Percentiles rank a stretch among this genome's conserved stretches.
Evolutionary conservation across 2,797 vertebrate genomes (phyloP).

Genomic region (Rhinichthys osculus): DNA sequence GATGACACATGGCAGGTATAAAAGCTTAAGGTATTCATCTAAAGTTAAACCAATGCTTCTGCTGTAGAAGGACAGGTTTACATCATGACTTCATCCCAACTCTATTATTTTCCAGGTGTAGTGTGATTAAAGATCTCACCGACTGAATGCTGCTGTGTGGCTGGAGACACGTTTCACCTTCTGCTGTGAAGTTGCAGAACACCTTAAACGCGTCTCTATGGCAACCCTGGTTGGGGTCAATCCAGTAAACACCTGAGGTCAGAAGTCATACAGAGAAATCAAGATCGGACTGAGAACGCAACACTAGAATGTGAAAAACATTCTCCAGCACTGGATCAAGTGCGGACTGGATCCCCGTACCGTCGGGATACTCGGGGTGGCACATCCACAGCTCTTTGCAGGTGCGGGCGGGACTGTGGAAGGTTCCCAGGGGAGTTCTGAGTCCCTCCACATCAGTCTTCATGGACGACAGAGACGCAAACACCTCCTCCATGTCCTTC

Average conservation of each 20-base stretch:
- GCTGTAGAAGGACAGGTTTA: neutral
- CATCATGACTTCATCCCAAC: neutral
- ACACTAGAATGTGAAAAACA: neutral
- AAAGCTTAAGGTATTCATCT: neutral
- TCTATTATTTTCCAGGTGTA: neutral
- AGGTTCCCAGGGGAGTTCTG: constrained; percentile 90
- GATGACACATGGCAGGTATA: neutral
- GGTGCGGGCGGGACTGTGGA: constrained; percentile 91
- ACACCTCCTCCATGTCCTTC: constrained; percentile 94
- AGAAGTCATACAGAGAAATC: neutral
- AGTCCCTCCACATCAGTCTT: constrained; percentile 95
- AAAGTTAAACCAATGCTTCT: neutral
- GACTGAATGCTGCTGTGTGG: constrained; percentile 92
- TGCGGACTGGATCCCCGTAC: constrained; percentile 67
- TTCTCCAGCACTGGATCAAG: neutral
- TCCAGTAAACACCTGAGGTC: constrained; percentile 95
- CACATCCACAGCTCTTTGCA: constrained; percentile 97
- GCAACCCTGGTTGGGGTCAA: constrained; percentile 97
- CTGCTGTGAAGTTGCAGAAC: constrained; percentile 96
- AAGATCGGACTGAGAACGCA: neutral
- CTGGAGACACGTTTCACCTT: constrained; percentile 92
- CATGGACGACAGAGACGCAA: constrained; percentile 91
- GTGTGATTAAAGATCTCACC: constrained; percentile 65
- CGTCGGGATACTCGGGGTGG: constrained; percentile 87
- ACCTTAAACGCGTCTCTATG: constrained; percentile 96